Percentiles rank a stretch among this genome's conserved stretches.
phyloP scores from a whole-genome alignment of 2,888 invertebrate genomes.

The Tenthredo distinguenda region DNA sequence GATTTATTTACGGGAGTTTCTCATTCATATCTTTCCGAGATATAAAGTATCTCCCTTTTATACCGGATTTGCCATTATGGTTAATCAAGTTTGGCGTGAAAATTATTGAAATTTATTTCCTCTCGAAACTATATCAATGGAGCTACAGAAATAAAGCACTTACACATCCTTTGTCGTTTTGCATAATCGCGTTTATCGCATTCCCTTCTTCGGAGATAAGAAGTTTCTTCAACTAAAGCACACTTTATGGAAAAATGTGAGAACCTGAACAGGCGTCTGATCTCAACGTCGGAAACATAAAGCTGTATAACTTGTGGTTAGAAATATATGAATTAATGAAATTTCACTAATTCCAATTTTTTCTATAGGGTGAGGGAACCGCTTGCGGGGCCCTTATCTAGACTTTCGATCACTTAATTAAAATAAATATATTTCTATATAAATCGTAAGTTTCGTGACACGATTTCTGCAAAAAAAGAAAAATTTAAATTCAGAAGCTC shows the following conservation, averaged over 20 bases:
- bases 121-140: neutral
- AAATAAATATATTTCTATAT: slow-evolving; percentile 7
- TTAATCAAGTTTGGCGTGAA: neutral
- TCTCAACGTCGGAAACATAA: neutral
- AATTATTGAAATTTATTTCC: slow-evolving; percentile 7
- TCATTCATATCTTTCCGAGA: neutral
- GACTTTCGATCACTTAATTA: neutral
- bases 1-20: neutral
- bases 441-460: neutral
- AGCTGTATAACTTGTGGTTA: neutral
- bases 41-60: slow-evolving; percentile 16
- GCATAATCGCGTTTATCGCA: neutral
- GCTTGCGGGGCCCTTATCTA: neutral
- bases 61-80: neutral
- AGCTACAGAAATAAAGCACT: neutral
- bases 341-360: neutral
- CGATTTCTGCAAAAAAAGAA: neutral
- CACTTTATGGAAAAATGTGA: neutral
- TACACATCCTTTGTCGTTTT: neutral
- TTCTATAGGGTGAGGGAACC: neutral
- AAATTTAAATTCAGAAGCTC: neutral
- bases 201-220: neutral
- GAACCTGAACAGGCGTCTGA: neutral
- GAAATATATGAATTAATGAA: neutral
- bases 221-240: neutral